A percentile compares a stretch with the other conserved stretches of the same genome.
Conservation (phyloP, 2,888 invertebrate species). For the Cephonodes hylas region DNA sequence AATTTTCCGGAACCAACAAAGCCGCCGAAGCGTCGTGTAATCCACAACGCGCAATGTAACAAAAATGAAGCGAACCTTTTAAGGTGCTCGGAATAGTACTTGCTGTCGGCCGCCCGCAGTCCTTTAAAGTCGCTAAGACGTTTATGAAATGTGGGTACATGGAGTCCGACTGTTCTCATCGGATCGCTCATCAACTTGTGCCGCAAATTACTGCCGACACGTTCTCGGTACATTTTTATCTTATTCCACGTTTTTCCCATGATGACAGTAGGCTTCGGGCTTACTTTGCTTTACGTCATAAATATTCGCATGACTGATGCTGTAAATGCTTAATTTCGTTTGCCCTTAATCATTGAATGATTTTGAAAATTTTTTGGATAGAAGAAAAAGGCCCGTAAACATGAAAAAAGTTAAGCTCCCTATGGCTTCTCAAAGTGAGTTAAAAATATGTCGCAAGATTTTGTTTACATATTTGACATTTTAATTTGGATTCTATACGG, state of each 20-base stretch:
- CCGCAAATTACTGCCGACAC: conserved; percentile 41
- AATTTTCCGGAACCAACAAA: not conserved
- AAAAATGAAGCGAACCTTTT: conserved; percentile 66
- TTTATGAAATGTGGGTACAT: conserved; percentile 67
- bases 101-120: conserved; percentile 50
- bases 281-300: not conserved
- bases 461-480: no score
- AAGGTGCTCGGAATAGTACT: conserved; percentile 61
- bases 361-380: no score
- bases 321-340: no score
- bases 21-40: not conserved
- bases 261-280: not conserved
- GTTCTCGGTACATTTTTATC: conserved; percentile 31
- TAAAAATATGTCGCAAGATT: no score
- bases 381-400: no score
- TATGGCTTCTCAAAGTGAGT: no score
- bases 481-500: no score
- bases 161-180: conserved; percentile 64
- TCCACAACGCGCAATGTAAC: conserved; percentile 46
- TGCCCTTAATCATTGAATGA: no score
- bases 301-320: no score
- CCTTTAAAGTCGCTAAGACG: conserved; percentile 68
- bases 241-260: not conserved
- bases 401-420: no score
- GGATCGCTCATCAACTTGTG: conserved; percentile 40